Evolutionary conservation across 2,888 invertebrate species (phyloP), one percentile per base, ranked within the genome.

Genomic region (Trichogramma evanescens): DNA sequence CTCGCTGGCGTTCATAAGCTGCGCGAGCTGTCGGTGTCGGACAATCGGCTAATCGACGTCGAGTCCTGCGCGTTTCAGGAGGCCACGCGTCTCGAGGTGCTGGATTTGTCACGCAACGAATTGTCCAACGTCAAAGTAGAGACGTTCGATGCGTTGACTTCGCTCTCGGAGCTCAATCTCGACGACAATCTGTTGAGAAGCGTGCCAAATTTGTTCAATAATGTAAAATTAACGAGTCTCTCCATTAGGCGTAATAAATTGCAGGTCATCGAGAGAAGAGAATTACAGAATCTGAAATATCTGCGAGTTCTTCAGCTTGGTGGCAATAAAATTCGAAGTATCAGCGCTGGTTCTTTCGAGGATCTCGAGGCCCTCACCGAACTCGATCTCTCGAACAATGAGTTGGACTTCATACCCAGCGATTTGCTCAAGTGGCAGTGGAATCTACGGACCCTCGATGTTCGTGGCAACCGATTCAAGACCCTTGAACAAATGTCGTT

Each of bases 191-290:
- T 43, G 5, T 53, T 74, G 4, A 45, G 42, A 0, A 9, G 5
- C 3, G 10, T 74, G 2, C 70, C 72, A 1, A 61, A 66, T 53
- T 59, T 69, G 0, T 48, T 41, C 4, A 58, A 57, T n/a, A 58
- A 67, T 9, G 40, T 9, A 46, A 58, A 66, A 4, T 46, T 75
- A 4, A 66, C 60, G 1, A 69, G 54, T 42, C 63, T 74, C 0
- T 70, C 69, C 0, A 41, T 74, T 38, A 67, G 66, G 10, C 59
- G 68, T 39, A 75, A 75, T 52, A 38, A 64, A 0, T 65, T 75
- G 10, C 63, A 58, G 3, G 38, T 50, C 5, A 59, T 75, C 9
- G 50, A 56, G 3, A 9, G 63, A 1, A 60, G 65, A 1, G 42
- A 59, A 3, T 71, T 75, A 4, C 41, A 53, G 4, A 61, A 69